Conservation (phyloP, 2,113 vertebrate species). For the Vicugna pacos region DNA sequence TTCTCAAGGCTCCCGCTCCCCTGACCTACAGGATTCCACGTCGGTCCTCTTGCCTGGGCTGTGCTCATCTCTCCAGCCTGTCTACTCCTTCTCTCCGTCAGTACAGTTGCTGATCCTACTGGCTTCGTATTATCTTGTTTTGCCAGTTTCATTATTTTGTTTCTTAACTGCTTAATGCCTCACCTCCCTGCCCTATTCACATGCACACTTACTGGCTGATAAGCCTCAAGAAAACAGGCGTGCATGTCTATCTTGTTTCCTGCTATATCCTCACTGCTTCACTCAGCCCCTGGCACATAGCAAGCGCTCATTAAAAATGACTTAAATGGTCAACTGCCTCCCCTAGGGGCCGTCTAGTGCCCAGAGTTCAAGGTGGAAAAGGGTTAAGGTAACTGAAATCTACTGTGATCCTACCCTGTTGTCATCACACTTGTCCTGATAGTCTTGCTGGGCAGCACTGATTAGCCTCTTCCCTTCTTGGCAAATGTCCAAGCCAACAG, state of each 20-base stretch:
- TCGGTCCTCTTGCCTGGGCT: accelerated
- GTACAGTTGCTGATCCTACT: accelerated
- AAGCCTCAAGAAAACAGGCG: not conserved
- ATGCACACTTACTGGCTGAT: accelerated
- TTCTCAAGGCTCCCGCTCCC: not conserved
- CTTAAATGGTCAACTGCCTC: not conserved
- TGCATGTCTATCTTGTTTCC: not conserved
- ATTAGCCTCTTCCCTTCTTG: not conserved
- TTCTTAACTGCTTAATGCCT: not conserved
- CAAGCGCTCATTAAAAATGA: not conserved
- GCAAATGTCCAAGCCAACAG: conserved; percentile 1
- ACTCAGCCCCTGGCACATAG: not conserved
- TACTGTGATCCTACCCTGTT: not conserved
- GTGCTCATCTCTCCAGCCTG: not conserved
- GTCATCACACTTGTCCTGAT: not conserved
- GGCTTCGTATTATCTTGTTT: not conserved
- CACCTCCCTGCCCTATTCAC: not conserved
- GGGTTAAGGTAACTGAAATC: not conserved
- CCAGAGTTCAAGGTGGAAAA: not conserved
- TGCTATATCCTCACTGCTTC: not conserved
- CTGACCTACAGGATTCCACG: not conserved
- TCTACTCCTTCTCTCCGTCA: not conserved
- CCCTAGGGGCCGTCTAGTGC: not conserved
- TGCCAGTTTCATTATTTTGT: not conserved
- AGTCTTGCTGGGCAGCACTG: not conserved